These are phyloP conservation scores for Noctua fimbriata DNA, from an alignment of 2,888 invertebrate genomes.

Conservation along the genomic window DNA sequence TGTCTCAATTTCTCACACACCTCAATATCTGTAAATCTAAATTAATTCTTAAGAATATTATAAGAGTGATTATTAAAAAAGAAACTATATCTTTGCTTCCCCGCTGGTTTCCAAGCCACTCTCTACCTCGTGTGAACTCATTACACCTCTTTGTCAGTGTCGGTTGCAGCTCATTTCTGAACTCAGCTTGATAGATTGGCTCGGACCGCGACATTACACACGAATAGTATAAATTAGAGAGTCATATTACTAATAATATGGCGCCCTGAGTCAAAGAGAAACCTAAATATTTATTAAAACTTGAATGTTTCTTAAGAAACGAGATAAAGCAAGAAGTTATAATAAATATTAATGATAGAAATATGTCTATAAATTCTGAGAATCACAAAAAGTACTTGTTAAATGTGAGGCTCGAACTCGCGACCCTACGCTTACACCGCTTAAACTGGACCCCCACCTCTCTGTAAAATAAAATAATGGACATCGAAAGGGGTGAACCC, in stretches of 20 bases:
- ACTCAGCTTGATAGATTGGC: constrained; percentile 54
- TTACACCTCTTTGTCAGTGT: constrained; percentile 63
- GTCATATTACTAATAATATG: neutral
- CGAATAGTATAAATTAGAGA: constrained; percentile 13
- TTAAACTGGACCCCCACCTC: neutral
- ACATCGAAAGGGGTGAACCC: too few relatives aligned
- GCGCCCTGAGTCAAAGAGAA: neutral
- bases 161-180: constrained; percentile 62
- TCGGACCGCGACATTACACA: constrained; percentile 40
- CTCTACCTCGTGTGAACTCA: constrained; percentile 55
- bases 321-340: neutral
- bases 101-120: constrained; percentile 27
- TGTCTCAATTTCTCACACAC: too few relatives aligned
- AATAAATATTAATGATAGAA: neutral
- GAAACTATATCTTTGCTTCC: neutral
- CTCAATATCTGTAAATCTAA: too few relatives aligned
- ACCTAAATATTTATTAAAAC: neutral
- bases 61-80: neutral
- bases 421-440: neutral
- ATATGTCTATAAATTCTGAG: neutral
- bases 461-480: too few relatives aligned
- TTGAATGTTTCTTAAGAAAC: neutral
- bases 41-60: too few relatives aligned
- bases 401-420: neutral
- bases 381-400: neutral